Percentiles rank a stretch among this genome's conserved stretches.
These are phyloP conservation scores for Babyrousa celebensis DNA, from an alignment of 2,797 vertebrate genomes.

Conservation along the genomic window DNA sequence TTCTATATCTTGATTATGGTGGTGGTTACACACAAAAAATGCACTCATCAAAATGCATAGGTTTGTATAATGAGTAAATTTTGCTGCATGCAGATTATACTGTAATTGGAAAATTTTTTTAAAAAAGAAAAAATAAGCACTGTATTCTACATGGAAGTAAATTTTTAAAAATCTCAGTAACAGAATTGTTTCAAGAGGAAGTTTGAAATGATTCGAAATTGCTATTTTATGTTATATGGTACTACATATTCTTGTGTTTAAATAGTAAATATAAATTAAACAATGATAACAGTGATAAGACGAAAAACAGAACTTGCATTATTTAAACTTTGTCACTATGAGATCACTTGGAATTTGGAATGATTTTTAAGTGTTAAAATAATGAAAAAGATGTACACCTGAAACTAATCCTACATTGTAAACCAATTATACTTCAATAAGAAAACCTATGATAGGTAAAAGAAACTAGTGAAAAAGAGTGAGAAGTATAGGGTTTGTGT, in stretches of 20 bases:
- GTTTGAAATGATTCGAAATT: not conserved
- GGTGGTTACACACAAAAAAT: not conserved
- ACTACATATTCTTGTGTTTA: not conserved
- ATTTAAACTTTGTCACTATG: not conserved
- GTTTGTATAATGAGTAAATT: not conserved
- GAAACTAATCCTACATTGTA: too few relatives aligned
- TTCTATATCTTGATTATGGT: not conserved
- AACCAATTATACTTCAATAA: too few relatives aligned
- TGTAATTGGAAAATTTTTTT: not conserved
- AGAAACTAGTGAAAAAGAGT: not conserved
- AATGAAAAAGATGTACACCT: not conserved
- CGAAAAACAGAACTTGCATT: not conserved
- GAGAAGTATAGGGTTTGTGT: not conserved
- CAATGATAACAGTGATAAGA: not conserved
- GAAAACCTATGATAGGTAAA: too few relatives aligned
- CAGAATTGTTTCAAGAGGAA: slow-evolving; percentile 32
- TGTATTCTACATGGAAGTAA: not conserved
- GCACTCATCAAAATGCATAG: not conserved
- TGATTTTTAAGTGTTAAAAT: slow-evolving; percentile 44
- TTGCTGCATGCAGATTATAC: not conserved
- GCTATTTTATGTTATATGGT: not conserved
- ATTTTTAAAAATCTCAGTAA: not conserved
- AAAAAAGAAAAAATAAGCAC: not conserved
- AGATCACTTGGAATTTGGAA: slow-evolving; percentile 1
- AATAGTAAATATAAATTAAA: not conserved